Conservation (phyloP, 2,113 vertebrate species). For the Oxygymnocypris stewartii region DNA sequence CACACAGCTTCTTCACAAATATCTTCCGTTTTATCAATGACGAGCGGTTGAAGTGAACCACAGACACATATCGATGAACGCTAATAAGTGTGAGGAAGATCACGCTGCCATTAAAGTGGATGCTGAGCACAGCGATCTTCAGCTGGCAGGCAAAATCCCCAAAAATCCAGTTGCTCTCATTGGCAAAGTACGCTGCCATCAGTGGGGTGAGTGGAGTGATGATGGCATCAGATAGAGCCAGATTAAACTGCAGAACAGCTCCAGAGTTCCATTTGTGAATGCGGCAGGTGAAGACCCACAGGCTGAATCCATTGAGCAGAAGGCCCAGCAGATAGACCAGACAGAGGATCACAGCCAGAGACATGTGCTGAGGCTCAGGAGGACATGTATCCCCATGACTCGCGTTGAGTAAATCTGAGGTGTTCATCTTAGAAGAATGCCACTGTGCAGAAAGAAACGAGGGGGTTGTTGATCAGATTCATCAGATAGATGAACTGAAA, state of each 20-base stretch:
- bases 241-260: conserved; percentile 73
- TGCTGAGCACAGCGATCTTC: conserved; percentile 66
- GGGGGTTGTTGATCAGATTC: not conserved
- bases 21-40: conserved; percentile 64
- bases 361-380: conserved; percentile 44
- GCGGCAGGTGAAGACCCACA: conserved; percentile 73
- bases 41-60: conserved; percentile 67
- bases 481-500: not conserved
- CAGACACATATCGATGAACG: conserved; percentile 67
- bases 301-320: conserved; percentile 67
- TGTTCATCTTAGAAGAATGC: conserved; percentile 23
- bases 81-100: conserved; percentile 75
- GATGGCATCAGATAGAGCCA: conserved; percentile 71
- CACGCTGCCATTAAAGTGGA: conserved; percentile 72
- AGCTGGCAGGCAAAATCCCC: conserved; percentile 69
- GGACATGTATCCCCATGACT: not conserved
- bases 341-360: conserved; percentile 62
- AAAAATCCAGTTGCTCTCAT: conserved; percentile 66
- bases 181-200: conserved; percentile 66
- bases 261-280: conserved; percentile 70
- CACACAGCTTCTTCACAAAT: conserved; percentile 70
- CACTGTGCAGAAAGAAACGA: not conserved
- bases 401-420: not conserved
- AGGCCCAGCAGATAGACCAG: conserved; percentile 70
- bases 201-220: conserved; percentile 65